phyloP scores from a whole-genome alignment of 1,140 invertebrate genomes.

The Drosophila seguyi region DNA sequence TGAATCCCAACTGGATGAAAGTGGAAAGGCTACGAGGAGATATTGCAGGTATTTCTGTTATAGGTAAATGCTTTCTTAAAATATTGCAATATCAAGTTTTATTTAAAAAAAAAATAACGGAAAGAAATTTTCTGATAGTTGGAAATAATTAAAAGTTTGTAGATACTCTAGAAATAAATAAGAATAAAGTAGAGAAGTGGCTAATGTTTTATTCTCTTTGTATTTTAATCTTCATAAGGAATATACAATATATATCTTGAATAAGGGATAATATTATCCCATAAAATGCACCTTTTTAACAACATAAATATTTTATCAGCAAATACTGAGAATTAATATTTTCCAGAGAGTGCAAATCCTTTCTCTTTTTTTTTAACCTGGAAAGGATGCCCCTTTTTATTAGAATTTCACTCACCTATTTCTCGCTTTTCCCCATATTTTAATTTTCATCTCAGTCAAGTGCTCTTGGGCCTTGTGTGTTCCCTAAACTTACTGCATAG shows the following conservation, averaged over 20 bases:
- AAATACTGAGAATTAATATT: neutral
- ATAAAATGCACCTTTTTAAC: neutral
- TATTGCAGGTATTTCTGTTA: neutral
- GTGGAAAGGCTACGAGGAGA: neutral
- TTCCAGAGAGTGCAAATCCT: neutral
- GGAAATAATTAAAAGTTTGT: neutral
- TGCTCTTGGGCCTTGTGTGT: neutral
- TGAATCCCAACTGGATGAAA: neutral
- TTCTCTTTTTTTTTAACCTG: neutral
- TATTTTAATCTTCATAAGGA: neutral
- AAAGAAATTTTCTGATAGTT: neutral
- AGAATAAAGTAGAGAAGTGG: neutral
- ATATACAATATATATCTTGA: neutral
- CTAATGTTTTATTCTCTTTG: no score
- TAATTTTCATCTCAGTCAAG: slow-evolving; percentile 3
- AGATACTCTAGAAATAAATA: neutral
- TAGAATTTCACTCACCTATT: neutral
- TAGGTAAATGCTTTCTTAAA: neutral
- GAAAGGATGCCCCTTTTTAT: neutral
- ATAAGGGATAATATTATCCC: neutral
- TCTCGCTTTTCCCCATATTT: slow-evolving; percentile 23
- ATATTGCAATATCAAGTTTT: no score
- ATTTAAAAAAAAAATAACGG: neutral
- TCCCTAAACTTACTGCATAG: slow-evolving; percentile 14
- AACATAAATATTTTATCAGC: slow-evolving; percentile 1